Conservation (phyloP, 2,113 vertebrate species). For the Python bivittatus region DNA sequence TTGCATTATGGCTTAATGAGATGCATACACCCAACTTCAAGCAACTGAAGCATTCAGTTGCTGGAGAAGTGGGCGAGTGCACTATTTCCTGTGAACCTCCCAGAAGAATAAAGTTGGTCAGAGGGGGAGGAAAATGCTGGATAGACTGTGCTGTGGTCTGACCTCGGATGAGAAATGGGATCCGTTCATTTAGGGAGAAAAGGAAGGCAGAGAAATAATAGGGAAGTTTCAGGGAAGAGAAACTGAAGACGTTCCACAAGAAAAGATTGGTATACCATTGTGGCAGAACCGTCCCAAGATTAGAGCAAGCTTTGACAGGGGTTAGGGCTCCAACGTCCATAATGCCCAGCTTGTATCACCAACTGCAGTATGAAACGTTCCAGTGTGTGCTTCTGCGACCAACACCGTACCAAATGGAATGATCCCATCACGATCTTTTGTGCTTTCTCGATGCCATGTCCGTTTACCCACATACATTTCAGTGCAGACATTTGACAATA, state of each 20-base stretch:
- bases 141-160: no score
- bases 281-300: not conserved
- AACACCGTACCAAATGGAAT: not conserved
- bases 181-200: no score
- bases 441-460: not conserved
- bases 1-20: no score
- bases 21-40: no score
- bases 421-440: not conserved
- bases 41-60: no score
- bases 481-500: not conserved
- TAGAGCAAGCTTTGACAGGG: not conserved
- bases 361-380: not conserved
- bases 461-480: not conserved
- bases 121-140: no score
- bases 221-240: not conserved
- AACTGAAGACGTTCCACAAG: not conserved
- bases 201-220: no score
- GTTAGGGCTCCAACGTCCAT: not conserved
- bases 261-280: not conserved
- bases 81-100: no score
- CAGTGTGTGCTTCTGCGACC: fast-evolving
- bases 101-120: no score
- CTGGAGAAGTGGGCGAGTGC: no score
- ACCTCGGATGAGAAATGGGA: no score
- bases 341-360: not conserved